Conservation (phyloP, 2,113 vertebrate genomes). For the Manacus vitellinus region DNA sequence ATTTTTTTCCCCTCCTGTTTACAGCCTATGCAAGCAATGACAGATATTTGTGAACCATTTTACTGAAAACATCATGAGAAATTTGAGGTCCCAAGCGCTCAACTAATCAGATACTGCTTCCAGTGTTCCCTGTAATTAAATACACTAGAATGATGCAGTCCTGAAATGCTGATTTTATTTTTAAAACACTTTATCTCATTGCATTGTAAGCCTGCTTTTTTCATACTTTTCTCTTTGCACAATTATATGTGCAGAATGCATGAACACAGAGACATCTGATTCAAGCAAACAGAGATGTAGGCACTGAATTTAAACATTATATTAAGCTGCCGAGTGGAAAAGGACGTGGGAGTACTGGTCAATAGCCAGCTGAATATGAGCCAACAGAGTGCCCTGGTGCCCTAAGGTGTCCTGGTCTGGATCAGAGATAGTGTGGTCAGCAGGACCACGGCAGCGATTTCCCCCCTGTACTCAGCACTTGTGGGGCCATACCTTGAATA, state of each 20-base stretch:
- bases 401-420: background rate
- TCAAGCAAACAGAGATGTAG: background rate
- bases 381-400: background rate
- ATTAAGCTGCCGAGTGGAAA: background rate
- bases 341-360: background rate
- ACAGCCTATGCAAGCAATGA: background rate
- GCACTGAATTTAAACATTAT: background rate
- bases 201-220: background rate
- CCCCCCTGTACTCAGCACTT: background rate
- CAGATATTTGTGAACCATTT: slow-evolving; percentile 6
- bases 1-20: background rate
- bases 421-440: background rate
- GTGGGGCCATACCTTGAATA: background rate
- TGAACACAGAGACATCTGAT: background rate
- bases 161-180: background rate
- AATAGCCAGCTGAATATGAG: background rate
- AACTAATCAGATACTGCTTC: slow-evolving; percentile 5
- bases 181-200: background rate
- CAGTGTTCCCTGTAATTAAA: slow-evolving; percentile 27
- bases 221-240: background rate
- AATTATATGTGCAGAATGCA: background rate
- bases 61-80: slow-evolving; percentile 17
- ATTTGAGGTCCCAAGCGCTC: background rate
- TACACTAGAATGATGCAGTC: background rate
- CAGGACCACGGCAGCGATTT: background rate